phyloP scores from a whole-genome alignment of 2,888 invertebrate species.

The Tachina grossa region DNA sequence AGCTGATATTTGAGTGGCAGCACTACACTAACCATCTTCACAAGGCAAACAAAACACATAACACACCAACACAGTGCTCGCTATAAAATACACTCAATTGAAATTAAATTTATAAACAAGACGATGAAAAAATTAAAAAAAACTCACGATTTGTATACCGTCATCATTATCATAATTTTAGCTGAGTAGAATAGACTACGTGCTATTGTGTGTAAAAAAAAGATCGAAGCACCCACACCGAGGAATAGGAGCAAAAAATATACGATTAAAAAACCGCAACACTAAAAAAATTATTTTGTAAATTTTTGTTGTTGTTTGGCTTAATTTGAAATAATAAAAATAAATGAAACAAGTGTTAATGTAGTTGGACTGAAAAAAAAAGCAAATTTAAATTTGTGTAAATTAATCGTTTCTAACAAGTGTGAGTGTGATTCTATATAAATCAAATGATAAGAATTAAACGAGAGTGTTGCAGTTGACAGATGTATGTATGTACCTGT shows the following conservation, averaged over 20 bases:
- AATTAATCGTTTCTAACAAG: not conserved
- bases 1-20: slow-evolving; percentile 75
- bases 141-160: slow-evolving; percentile 38
- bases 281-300: not conserved
- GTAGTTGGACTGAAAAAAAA: slow-evolving; percentile 20
- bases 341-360: slow-evolving; percentile 55
- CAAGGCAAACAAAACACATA: slow-evolving; percentile 43
- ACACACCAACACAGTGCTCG: slow-evolving; percentile 1
- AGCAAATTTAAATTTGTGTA: slow-evolving; percentile 18
- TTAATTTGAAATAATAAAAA: slow-evolving; percentile 3
- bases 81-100: slow-evolving; percentile 25
- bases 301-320: slow-evolving; percentile 5
- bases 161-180: slow-evolving; percentile 60
- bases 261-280: slow-evolving; percentile 22
- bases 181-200: slow-evolving; percentile 46
- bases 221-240: slow-evolving; percentile 45
- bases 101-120: slow-evolving; percentile 28
- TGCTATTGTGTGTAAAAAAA: slow-evolving; percentile 14
- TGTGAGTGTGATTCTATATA: slow-evolving; percentile 10
- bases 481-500: too few species aligned
- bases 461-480: not conserved
- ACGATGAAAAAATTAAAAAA: slow-evolving; percentile 14
- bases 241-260: slow-evolving; percentile 8
- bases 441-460: slow-evolving; percentile 25
- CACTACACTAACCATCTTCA: slow-evolving; percentile 58